Base-by-base conservation (phyloP, 2,797 vertebrate species). In the Manis javanica region DNA sequence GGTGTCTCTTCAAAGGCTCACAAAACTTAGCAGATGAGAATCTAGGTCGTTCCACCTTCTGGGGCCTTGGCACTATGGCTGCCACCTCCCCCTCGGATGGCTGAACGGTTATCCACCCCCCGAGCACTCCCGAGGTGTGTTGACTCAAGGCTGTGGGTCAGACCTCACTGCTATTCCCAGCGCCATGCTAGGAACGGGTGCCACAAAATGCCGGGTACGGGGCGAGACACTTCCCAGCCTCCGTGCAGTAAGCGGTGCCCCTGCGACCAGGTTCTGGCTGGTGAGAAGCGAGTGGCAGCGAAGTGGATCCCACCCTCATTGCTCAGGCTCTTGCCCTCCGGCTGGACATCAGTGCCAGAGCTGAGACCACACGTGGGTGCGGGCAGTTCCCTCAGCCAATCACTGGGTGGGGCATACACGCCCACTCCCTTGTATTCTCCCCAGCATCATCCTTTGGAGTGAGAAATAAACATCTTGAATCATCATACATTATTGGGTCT, bases 221-320 rank as follows among this genome's bases (percentile, higher is more conserved):
- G 18, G 39, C 12, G 14, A 90, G 75, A 68, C 12, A 12, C 2
- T 78, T 15, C 74, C 15, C 23, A 53, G 18, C 18, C 63, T 89
- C 59, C 11, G 6, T 3, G 46, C 42, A 16, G 6, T 18, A 1
- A 61, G 46, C 15, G 7, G 24, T 4, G 34, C 74, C 9, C n/a
- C 5, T 0, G 10, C 14, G 59, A 61, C 49, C 16, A 57, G 9
- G 34, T 11, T n/a, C 31, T 34, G 66, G 26, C 37, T 5, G 19
- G 21, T 0, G 11, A 12, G 24, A 53, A 0, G 0, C 24, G 7
- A 59, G 37, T 9, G 0, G 23, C 49, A 26, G 7, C 4, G 24
- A 77, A 0, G 0, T 2, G 42, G 31, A 66, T 10, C 59, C 42
- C 3, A 11, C 12, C 37, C 5, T 21, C 64, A 26, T 31, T 1